Percentiles rank a stretch among this genome's conserved stretches.
Conservation (phyloP, 2,797 vertebrate genomes). For the Sylvia borin region DNA sequence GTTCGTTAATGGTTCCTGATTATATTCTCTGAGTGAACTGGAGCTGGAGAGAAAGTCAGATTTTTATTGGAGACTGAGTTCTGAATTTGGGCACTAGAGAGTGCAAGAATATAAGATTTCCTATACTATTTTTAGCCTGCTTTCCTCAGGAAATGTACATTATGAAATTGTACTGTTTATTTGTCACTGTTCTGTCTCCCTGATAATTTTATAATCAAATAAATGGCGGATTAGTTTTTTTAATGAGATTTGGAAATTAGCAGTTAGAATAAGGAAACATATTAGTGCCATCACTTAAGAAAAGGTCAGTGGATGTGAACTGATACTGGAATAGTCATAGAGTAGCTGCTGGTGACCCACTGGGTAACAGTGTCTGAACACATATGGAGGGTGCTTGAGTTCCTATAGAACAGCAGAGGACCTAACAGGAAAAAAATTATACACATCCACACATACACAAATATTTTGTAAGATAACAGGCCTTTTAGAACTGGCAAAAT, state of each 20-base stretch:
- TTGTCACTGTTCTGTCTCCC: neutral
- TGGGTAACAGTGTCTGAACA: neutral
- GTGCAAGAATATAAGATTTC: constrained; percentile 20
- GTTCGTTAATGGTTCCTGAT: constrained; percentile 35
- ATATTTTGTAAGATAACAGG: neutral
- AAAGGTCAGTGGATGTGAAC: neutral
- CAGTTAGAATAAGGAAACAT: neutral
- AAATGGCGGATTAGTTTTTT: neutral
- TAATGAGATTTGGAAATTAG: neutral
- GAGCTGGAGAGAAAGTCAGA: constrained; percentile 27
- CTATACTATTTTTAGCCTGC: constrained; percentile 9
- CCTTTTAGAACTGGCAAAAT: neutral
- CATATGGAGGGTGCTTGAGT: neutral
- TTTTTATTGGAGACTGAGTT: neutral
- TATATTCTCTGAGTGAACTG: constrained; percentile 10
- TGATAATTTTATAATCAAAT: neutral
- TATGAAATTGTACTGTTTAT: neutral
- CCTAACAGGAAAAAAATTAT: neutral
- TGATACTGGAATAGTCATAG: neutral
- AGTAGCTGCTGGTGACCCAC: neutral
- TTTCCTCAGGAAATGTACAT: constrained; percentile 20
- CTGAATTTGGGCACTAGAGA: constrained; percentile 24
- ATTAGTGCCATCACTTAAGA: neutral
- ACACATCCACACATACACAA: too few relatives aligned
- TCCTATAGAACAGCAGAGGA: neutral